Evolutionary conservation across 1,140 invertebrate genomes (phyloP).

Genomic region (Sitophilus oryzae): DNA sequence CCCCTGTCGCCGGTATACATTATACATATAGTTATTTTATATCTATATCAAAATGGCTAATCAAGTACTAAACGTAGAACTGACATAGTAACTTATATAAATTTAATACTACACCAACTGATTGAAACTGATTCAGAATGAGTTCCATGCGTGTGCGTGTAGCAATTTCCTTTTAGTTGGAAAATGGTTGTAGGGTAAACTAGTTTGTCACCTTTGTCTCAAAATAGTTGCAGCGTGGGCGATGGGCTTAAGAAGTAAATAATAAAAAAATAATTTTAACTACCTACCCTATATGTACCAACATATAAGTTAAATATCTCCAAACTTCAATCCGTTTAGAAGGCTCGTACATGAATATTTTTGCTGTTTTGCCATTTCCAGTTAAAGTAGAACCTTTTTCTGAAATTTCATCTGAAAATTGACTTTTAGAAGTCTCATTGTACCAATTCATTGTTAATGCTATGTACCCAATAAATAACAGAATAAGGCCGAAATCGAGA

Average conservation of each 20-base stretch:
- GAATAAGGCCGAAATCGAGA: conserved; percentile 62
- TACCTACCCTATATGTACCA: conserved; percentile 83
- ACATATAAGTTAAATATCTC: conserved; percentile 81
- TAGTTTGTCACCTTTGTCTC: conserved; percentile 36
- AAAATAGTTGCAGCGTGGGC: too few species aligned
- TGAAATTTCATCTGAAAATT: conserved; percentile 13
- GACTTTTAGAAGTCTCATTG: too few species aligned
- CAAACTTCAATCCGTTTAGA: conserved; percentile 75
- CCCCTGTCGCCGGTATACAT: too few species aligned
- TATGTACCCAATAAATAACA: conserved; percentile 49
- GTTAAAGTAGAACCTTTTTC: conserved; percentile 24
- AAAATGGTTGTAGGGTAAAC: too few species aligned
- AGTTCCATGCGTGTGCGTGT: too few species aligned
- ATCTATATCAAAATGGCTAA: too few species aligned
- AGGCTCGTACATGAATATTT: conserved; percentile 47
- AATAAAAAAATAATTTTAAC: conserved; percentile 33
- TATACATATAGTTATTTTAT: too few species aligned
- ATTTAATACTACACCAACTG: too few species aligned
- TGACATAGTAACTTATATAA: too few species aligned
- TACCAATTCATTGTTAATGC: neutral
- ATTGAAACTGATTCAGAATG: too few species aligned
- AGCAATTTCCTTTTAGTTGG: too few species aligned
- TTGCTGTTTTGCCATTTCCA: conserved; percentile 21
- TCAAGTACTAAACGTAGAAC: too few species aligned
- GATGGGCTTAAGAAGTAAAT: conserved; percentile 55